Percentiles rank a stretch among this genome's conserved stretches.
Conservation (phyloP, 2,888 invertebrate species). For the Acholoe squamosa region DNA sequence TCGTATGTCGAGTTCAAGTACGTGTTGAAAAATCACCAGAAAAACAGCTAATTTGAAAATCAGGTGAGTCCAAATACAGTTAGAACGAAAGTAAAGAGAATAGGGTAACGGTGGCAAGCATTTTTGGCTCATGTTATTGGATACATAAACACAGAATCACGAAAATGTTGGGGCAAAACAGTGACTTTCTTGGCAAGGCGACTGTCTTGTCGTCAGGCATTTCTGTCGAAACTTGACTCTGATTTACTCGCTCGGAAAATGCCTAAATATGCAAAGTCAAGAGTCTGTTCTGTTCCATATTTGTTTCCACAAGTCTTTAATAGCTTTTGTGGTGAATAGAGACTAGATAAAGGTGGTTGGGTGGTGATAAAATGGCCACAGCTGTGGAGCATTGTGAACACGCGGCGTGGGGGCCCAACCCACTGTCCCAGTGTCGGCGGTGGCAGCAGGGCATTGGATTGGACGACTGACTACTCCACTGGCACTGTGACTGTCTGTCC, state of each 20-base stretch:
- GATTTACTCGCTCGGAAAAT: background rate
- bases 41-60: conserved; percentile 64
- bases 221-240: conserved; percentile 52
- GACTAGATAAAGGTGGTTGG: background rate
- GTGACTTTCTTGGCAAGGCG: conserved; percentile 4
- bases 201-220: conserved; percentile 31
- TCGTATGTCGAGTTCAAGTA: conserved; percentile 72
- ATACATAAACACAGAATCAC: background rate
- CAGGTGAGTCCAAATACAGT: conserved; percentile 63
- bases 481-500: background rate
- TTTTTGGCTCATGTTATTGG: conserved; percentile 36
- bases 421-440: background rate
- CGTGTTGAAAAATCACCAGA: conserved; percentile 63
- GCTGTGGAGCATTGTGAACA: conserved; percentile 31
- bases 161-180: conserved; percentile 45
- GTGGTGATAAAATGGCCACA: background rate
- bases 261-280: background rate
- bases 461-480: background rate
- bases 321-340: background rate
- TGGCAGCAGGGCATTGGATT: too few relatives aligned
- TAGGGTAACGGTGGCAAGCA: background rate
- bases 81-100: background rate
- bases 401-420: conserved; percentile 57
- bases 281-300: background rate
- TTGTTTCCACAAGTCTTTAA: background rate